Percentiles rank a stretch among this genome's conserved stretches.
Conservation (phyloP, 64 coral and sea anemone genomes). For the Dendrophyllia cribrosa region DNA sequence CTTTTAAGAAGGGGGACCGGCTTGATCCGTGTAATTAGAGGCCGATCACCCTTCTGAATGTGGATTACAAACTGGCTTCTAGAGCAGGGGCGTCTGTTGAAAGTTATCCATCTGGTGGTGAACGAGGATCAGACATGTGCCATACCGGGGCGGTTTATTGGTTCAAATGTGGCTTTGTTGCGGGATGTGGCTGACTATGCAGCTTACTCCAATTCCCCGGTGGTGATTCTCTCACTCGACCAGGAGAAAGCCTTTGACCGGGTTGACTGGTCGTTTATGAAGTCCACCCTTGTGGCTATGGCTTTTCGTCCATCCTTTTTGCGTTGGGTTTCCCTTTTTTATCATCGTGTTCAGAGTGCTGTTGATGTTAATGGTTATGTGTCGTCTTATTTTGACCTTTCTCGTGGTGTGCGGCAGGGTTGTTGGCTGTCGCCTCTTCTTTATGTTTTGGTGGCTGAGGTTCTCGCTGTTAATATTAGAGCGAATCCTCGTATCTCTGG, state of each 20-base stretch:
- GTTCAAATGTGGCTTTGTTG: not conserved
- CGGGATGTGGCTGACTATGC: not conserved
- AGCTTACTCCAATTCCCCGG: not conserved
- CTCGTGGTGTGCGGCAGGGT: not conserved
- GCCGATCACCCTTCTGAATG: constrained; percentile 34
- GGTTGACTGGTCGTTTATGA: not conserved
- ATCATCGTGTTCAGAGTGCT: not conserved
- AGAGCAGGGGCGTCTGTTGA: not conserved
- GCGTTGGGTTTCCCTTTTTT: not conserved
- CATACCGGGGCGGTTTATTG: constrained; percentile 8
- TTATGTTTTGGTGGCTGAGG: not conserved
- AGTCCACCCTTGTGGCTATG: not conserved
- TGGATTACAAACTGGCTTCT: constrained; percentile 22
- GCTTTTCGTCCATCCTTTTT: constrained; percentile 20
- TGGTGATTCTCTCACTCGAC: not conserved
- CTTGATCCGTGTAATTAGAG: constrained; percentile 14
- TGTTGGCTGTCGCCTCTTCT: not conserved
- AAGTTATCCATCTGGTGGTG: not conserved
- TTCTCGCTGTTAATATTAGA: not conserved
- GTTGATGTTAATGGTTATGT: not conserved
- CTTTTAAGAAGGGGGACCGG: constrained; percentile 13
- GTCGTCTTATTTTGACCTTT: not conserved
- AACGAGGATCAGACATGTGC: not conserved
- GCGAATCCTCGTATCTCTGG: not conserved
- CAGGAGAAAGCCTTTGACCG: constrained; percentile 59